Base-by-base conservation (phyloP, 1,140 invertebrate genomes). In the Drosophila parvula region DNA sequence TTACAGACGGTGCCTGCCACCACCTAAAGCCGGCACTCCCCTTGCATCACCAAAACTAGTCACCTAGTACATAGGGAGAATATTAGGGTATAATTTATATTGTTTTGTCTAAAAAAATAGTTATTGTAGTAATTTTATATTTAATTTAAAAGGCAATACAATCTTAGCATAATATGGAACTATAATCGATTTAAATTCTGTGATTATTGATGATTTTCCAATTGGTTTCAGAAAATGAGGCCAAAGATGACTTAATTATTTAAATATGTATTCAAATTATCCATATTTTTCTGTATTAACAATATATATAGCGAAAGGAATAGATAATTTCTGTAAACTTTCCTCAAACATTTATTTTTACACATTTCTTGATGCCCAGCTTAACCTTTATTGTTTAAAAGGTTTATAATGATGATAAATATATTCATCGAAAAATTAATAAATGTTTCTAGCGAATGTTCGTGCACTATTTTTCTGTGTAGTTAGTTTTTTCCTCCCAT, bases 1-100 rank as follows among this genome's bases (percentile, higher is more conserved):
- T 77, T 77, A 77, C 73, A 22, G 60, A 61, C 56, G 34, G 56
- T 41, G 51, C 38, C 58, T 47, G 47, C 30, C 69, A 44, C 51
- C 45, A 27, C 41, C 32, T 12, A 30, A 34, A 32, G 50, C 11
- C 41, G n/a, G 44, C 2, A 36, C 22, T 14, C 40, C 27, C n/a
- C 38, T 41, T 18, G 11, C 40, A 4, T n/a, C 10, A 6, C 22
- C 1, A 9, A 8, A 10, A 18, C n/a, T 9, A 16, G 32, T 18
- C 12, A 44, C 30, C 11, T 22, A 18, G 6, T 67, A 28, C 62
- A 64, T 22, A 16, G 14, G 7, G 4, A 27, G 28, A 43, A 32
- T 0, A 32, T 50, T 30, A 11, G 14, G 9, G 4, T 48, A 28
- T 4, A 0, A 28, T 9, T 5, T 7, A 4, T 1, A 48, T 3